A percentile compares a stretch with the other conserved stretches of the same genome.
phyloP scores from a whole-genome alignment of 1,140 invertebrate genomes.

The Steinernema feltiae region DNA sequence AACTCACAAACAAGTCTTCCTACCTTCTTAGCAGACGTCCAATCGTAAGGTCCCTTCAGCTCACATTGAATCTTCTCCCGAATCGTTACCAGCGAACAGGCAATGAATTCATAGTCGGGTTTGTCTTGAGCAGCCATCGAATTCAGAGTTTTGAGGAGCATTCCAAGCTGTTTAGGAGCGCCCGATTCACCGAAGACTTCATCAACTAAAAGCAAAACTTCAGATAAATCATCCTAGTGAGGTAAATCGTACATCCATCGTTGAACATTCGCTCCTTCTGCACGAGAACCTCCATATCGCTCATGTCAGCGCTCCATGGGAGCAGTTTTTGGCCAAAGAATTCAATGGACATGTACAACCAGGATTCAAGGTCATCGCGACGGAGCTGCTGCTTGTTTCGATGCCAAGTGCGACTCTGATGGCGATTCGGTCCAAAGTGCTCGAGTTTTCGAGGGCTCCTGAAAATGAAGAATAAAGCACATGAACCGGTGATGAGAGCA shows the following conservation, averaged over 20 bases:
- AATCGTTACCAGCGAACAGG: not conserved
- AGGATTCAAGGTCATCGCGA: not conserved
- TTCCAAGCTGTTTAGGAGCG: not conserved
- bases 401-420: not conserved
- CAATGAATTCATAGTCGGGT: not conserved
- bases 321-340: not conserved
- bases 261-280: slow-evolving; percentile 1
- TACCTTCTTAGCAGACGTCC: not conserved
- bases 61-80: slow-evolving; percentile 4
- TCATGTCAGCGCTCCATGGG: not conserved
- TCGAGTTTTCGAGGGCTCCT: not conserved
- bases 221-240: not conserved
- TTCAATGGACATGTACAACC: not conserved
- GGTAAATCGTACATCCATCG: not conserved
- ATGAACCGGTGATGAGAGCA: not conserved
- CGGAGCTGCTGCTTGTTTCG: not conserved
- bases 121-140: not conserved
- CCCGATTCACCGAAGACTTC: not conserved
- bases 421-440: not conserved
- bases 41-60: slow-evolving; percentile 4
- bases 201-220: not conserved
- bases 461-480: not conserved
- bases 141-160: not conserved
- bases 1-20: not conserved
- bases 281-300: slow-evolving; percentile 7